Percentiles rank a stretch among this genome's conserved stretches.
phyloP scores from a whole-genome alignment of 2,888 invertebrate genomes.

The Tetragnatha montana region DNA sequence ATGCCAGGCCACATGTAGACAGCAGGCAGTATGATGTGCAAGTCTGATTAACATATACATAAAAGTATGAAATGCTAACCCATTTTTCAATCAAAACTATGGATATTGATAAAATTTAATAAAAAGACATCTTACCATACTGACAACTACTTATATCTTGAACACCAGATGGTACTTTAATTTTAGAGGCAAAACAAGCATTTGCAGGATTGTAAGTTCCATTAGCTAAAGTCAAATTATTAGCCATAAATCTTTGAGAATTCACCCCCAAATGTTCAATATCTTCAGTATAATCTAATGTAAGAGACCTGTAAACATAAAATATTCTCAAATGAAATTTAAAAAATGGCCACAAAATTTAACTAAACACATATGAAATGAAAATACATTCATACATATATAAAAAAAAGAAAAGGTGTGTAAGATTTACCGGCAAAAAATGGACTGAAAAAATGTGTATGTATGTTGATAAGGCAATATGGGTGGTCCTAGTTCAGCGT shows the following conservation, averaged over 20 bases:
- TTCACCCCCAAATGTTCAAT: conserved; percentile 60
- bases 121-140: conserved; percentile 58
- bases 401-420: too few species aligned
- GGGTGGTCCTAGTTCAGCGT: conserved; percentile 71
- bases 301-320: conserved; percentile 36
- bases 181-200: conserved; percentile 66
- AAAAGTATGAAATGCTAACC: too few species aligned
- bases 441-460: conserved; percentile 68
- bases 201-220: conserved; percentile 68
- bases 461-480: conserved; percentile 53
- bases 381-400: too few species aligned
- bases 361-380: neutral
- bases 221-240: conserved; percentile 68
- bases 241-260: conserved; percentile 66
- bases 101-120: neutral
- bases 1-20: too few species aligned
- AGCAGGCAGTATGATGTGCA: too few species aligned
- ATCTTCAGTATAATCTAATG: conserved; percentile 57
- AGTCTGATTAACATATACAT: too few species aligned
- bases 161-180: conserved; percentile 69
- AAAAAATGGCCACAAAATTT: too few species aligned
- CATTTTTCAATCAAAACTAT: too few species aligned
- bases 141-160: conserved; percentile 72
- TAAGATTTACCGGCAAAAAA: conserved; percentile 65
- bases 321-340: neutral